Evolutionary conservation across 2,113 vertebrate genomes (phyloP).

Genomic region (Terrapene triunguis): DNA sequence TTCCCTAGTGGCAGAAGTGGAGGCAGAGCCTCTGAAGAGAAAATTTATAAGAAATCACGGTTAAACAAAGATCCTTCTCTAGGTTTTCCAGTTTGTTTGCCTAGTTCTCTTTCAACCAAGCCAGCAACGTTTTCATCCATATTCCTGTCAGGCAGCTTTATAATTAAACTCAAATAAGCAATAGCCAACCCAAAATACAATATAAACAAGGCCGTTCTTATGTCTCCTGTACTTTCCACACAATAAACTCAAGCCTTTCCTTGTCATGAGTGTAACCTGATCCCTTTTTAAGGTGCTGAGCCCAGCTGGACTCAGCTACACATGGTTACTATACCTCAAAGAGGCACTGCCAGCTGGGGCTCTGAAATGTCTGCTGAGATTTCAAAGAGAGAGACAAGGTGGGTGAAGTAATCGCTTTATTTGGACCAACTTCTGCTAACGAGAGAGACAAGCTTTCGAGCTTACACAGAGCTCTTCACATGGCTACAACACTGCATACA

Average conservation of each 20-base stretch:
- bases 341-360: background rate
- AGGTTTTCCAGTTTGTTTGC: background rate
- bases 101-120: background rate
- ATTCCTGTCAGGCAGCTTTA: background rate
- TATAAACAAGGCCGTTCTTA: background rate
- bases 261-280: background rate
- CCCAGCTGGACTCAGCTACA: background rate
- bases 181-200: background rate
- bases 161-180: background rate
- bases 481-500: no score
- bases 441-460: no score
- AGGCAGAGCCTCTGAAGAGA: background rate
- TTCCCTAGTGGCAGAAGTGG: background rate
- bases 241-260: background rate
- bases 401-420: no score
- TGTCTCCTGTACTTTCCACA: background rate
- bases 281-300: background rate
- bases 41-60: background rate
- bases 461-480: no score
- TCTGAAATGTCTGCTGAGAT: background rate
- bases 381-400: background rate
- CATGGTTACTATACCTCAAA: background rate
- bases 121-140: background rate
- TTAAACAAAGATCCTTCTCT: background rate
- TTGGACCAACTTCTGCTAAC: no score